phyloP scores from a whole-genome alignment of 2,797 vertebrate species.

The Gambelia wislizenii region DNA sequence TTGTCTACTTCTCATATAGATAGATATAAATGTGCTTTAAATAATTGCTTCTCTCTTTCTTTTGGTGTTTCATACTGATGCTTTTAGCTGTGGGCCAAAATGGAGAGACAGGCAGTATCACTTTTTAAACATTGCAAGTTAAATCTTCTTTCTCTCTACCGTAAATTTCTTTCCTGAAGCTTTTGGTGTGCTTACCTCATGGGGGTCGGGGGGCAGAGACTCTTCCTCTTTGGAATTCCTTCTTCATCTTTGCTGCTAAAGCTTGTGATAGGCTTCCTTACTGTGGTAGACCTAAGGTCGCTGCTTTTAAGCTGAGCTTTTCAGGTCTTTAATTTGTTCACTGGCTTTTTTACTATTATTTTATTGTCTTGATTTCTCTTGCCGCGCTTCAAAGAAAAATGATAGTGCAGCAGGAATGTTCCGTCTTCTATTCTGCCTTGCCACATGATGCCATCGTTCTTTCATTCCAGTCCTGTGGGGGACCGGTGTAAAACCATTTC shows the following conservation, averaged over 20 bases:
- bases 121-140: neutral
- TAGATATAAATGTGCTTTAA: too few relatives aligned
- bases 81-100: neutral
- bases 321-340: neutral
- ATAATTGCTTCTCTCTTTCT: neutral
- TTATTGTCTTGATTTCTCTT: neutral
- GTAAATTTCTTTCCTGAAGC: neutral
- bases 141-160: neutral
- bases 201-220: neutral
- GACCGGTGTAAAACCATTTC: too few relatives aligned
- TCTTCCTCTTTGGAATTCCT: neutral
- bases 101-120: neutral
- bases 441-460: too few relatives aligned
- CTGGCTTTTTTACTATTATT: neutral
- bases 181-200: neutral
- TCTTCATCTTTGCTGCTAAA: neutral
- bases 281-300: neutral
- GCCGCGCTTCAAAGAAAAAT: too few relatives aligned
- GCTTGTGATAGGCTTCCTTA: neutral
- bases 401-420: too few relatives aligned
- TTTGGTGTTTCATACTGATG: neutral
- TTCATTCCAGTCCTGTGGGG: too few relatives aligned
- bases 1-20: too few relatives aligned
- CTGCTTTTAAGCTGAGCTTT: neutral
- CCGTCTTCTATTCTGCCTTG: too few relatives aligned